Base-by-base conservation (phyloP, 2,113 vertebrate species). In the Neodontobutis hainanensis region DNA sequence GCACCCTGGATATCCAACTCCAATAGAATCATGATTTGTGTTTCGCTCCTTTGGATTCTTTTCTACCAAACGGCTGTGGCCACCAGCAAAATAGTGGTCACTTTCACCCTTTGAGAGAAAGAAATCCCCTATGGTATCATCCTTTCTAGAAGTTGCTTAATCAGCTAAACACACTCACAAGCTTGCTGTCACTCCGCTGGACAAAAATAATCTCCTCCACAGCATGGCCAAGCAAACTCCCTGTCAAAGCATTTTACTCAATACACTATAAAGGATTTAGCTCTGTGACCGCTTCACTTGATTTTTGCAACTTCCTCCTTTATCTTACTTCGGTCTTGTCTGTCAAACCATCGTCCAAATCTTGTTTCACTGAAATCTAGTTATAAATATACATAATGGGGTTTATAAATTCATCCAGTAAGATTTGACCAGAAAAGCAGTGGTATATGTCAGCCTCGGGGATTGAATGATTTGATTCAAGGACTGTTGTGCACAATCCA, bases 201-300 rank as follows among this genome's bases (percentile, higher is more conserved):
- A 63, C 51, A 67, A 77, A 82, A 61, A 75, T 78, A 80, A 83
- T 83, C 83, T 67, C 69, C 71, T 77, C 63, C 65, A 80, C 52
- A 73, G 61, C 53, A 34, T 70, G 62, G 70, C 78, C 58, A 68
- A 70, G 19, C 47, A 68, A 64, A 70, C 46, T 53, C 59, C 32
- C 65, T 57, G 77, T 70, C 73, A 81, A 66, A 72, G 71, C 71
- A 68, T 72, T 87, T 80, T 59, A 56, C 72, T 62, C 49, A 65
- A 48, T 52, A 12, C 63, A 45, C 56, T 80, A 78, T 56, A 64
- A n/a, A 77, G 69, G 72, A 78, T 75, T 77, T 75, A 55, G 19
- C 61, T 67, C 40, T 62, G 48, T 46, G 58, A 75, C 66, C 59
- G 56, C 62, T 63, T 46, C 45, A 66, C 50, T 53, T 61, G 0